Evolutionary conservation across 2,797 vertebrate genomes (phyloP).

Genomic region (Balearica regulorum): DNA sequence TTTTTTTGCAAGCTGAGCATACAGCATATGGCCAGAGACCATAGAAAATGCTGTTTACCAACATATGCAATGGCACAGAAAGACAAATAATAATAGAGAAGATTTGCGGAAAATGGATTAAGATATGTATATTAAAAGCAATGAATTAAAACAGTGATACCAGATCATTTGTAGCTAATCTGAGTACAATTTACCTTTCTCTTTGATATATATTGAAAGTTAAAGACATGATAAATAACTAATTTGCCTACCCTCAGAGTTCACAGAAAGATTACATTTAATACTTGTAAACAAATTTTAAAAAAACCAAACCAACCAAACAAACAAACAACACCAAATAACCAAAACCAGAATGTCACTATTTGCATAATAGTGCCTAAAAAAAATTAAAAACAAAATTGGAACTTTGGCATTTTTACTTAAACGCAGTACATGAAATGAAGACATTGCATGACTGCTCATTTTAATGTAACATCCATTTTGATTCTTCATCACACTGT

Average conservation of each 20-base stretch:
- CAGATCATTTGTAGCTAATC: background rate
- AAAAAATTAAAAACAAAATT: slow-evolving; percentile 41
- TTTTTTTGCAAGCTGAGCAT: slow-evolving; percentile 30
- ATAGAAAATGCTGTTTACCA: slow-evolving; percentile 43
- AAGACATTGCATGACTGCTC: slow-evolving; percentile 59
- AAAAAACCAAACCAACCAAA: too few species aligned
- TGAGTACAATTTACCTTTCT: slow-evolving; percentile 15
- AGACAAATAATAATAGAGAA: slow-evolving; percentile 40
- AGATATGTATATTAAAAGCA: slow-evolving; percentile 2
- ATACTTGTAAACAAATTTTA: background rate
- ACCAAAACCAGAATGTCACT: background rate
- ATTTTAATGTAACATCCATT: slow-evolving; percentile 71
- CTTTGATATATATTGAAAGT: background rate
- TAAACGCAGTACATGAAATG: slow-evolving; percentile 30
- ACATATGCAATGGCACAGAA: slow-evolving; percentile 31
- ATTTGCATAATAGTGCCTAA: slow-evolving; percentile 14
- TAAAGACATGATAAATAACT: slow-evolving; percentile 9
- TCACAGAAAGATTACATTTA: background rate
- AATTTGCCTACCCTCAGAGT: background rate
- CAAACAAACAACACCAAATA: background rate
- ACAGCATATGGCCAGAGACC: slow-evolving; percentile 37
- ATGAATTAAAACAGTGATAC: slow-evolving; percentile 1
- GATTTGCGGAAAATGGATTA: slow-evolving; percentile 9
- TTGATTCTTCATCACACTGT: slow-evolving; percentile 70
- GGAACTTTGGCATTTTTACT: slow-evolving; percentile 47